These are phyloP conservation scores for Buathra laborator DNA, from an alignment of 2,888 invertebrate species.

Conservation along the genomic window DNA sequence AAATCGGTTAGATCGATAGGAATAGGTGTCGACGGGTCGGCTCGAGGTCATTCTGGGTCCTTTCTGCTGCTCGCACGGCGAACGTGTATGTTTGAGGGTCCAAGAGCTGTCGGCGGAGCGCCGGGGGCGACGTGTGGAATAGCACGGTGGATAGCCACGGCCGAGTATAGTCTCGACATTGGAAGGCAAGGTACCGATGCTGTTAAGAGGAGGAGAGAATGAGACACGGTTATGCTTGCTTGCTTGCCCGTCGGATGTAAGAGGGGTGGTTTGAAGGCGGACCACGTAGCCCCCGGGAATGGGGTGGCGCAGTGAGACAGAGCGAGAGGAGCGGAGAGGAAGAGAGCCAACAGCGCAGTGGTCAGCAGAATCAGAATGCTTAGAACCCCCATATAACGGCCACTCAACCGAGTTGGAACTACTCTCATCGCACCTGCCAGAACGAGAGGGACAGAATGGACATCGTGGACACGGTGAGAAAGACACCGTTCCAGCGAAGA, in stretches of 20 bases:
- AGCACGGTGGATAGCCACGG: constrained; percentile 52
- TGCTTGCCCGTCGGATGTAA: constrained; percentile 64
- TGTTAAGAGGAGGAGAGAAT: constrained; percentile 45
- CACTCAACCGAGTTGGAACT: constrained; percentile 80
- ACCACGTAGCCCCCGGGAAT: constrained; percentile 79
- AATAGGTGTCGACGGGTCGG: constrained; percentile 47
- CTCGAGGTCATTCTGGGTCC: constrained; percentile 7
- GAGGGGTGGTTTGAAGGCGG: constrained; percentile 81
- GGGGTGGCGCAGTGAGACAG: constrained; percentile 64
- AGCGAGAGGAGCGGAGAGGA: constrained; percentile 55
- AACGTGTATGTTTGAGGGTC: constrained; percentile 41
- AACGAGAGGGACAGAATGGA: constrained; percentile 29
- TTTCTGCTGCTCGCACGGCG: constrained; percentile 4
- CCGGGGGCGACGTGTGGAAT: constrained; percentile 71
- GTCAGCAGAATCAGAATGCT: constrained; percentile 85
- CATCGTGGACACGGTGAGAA: constrained; percentile 2
- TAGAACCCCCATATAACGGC: constrained; percentile 82
- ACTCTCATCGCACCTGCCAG: constrained; percentile 67
- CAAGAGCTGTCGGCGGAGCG: constrained; percentile 47
- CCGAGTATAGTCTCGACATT: constrained; percentile 41
- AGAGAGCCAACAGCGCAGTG: constrained; percentile 75
- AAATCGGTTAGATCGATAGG: constrained; percentile 36
- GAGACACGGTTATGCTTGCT: constrained; percentile 43
- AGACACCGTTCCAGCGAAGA: constrained; percentile 19
- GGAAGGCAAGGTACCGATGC: constrained; percentile 41